These are phyloP conservation scores for Apeltes quadracus DNA, from an alignment of 2,113 vertebrate species.

Conservation along the genomic window DNA sequence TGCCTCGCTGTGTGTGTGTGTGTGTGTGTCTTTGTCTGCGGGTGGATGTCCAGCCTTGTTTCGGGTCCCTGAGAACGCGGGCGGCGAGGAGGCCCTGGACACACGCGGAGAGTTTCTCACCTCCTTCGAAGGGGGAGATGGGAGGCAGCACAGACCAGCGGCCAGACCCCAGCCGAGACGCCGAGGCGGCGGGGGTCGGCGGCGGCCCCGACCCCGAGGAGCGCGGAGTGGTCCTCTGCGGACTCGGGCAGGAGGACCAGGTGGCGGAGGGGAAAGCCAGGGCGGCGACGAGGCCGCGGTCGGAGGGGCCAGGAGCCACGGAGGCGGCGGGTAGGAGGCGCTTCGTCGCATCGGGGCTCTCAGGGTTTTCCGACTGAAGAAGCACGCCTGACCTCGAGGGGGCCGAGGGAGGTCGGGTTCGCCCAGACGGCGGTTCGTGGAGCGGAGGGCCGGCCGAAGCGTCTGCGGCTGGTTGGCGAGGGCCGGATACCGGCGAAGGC, in stretches of 20 bases:
- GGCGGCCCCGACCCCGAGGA: conserved; percentile 62
- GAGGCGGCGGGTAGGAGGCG: background rate
- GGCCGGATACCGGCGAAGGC: background rate
- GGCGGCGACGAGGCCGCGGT: background rate
- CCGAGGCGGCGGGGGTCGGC: conserved; percentile 8
- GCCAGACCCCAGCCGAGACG: conserved; percentile 72
- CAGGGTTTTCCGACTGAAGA: background rate
- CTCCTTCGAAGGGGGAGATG: conserved; percentile 84
- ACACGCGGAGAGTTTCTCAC: conserved; percentile 85
- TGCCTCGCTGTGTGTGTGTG: conserved; percentile 73
- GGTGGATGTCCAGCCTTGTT: conserved; percentile 73
- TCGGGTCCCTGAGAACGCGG: conserved; percentile 45
- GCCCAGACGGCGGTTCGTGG: background rate
- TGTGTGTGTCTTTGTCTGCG: conserved; percentile 80
- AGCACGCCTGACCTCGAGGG: background rate
- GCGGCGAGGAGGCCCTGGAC: conserved; percentile 84
- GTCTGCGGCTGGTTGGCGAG: background rate
- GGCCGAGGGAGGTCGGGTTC: conserved; percentile 5
- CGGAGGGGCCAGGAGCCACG: background rate
- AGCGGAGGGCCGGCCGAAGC: background rate
- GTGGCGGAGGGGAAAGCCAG: conserved; percentile 27
- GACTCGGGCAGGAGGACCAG: conserved; percentile 65
- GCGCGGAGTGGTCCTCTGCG: conserved; percentile 46
- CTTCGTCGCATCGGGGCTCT: background rate
- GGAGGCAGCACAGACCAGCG: conserved; percentile 79